phyloP scores from a whole-genome alignment of 2,888 invertebrate species.

The Stenolophus ochropezus region DNA sequence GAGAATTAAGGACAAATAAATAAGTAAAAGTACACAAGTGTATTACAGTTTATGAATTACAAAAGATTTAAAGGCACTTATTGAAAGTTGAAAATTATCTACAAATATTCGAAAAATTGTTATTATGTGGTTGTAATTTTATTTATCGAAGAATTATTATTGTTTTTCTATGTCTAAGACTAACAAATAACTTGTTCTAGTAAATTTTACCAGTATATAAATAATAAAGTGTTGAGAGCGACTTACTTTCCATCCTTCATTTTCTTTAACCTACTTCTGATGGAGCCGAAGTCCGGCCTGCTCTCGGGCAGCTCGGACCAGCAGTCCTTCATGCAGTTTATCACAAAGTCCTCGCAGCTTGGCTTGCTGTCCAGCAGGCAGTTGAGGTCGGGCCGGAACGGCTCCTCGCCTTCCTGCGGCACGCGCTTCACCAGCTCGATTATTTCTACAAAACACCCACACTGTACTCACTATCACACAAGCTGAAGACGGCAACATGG shows the following conservation, averaged over 20 bases:
- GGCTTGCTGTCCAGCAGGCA: constrained; percentile 82
- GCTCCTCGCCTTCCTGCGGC: constrained; percentile 80
- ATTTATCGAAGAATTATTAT: too few relatives aligned
- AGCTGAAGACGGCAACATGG: too few relatives aligned
- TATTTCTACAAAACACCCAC: constrained; percentile 79
- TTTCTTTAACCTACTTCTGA: constrained; percentile 88
- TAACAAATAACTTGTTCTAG: too few relatives aligned
- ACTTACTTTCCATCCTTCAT: constrained; percentile 92
- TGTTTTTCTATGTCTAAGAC: too few relatives aligned
- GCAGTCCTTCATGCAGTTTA: constrained; percentile 89
- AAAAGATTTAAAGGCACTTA: too few relatives aligned
- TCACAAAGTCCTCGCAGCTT: constrained; percentile 87
- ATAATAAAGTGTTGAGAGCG: not conserved
- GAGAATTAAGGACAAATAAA: too few relatives aligned
- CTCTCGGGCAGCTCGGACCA: constrained; percentile 91
- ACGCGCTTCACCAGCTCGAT: constrained; percentile 86
- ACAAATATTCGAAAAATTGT: too few relatives aligned
- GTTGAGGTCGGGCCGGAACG: constrained; percentile 87
- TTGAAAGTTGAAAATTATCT: too few relatives aligned
- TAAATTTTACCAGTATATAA: not conserved
- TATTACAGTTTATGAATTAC: too few relatives aligned
- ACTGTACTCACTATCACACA: too few relatives aligned
- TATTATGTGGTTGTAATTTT: too few relatives aligned
- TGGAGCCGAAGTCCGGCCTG: constrained; percentile 89
- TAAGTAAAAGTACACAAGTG: too few relatives aligned